These are phyloP conservation scores for Glyphotaelius pellucidus DNA, from an alignment of 2,888 invertebrate genomes.

Conservation along the genomic window DNA sequence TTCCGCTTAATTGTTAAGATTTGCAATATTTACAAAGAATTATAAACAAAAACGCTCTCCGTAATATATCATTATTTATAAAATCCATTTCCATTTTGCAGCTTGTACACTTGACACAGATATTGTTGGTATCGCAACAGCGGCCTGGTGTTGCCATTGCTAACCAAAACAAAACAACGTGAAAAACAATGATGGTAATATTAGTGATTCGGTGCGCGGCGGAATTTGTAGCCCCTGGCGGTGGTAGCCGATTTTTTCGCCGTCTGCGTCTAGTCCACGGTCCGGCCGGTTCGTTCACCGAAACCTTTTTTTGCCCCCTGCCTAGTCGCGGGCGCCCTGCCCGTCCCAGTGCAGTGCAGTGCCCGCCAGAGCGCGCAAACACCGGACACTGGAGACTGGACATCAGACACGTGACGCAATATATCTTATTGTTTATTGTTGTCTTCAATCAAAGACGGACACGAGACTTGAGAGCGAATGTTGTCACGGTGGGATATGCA, in stretches of 20 bases:
- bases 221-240: slow-evolving; percentile 49
- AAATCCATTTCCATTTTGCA: slow-evolving; percentile 18
- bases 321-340: slow-evolving; percentile 10
- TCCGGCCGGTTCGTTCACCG: slow-evolving; percentile 63
- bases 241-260: slow-evolving; percentile 57
- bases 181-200: slow-evolving; percentile 6
- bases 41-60: background rate
- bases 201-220: background rate
- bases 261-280: slow-evolving; percentile 62
- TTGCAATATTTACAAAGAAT: background rate
- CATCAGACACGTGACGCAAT: slow-evolving; percentile 29
- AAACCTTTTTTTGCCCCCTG: slow-evolving; percentile 58
- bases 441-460: slow-evolving; percentile 35
- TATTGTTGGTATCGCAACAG: background rate
- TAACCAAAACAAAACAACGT: slow-evolving; percentile 6
- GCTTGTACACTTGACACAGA: slow-evolving; percentile 22
- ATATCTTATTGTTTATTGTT: slow-evolving; percentile 43
- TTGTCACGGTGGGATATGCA: background rate
- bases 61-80: background rate
- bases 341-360: background rate
- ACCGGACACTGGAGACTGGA: background rate
- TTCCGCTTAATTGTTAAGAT: background rate
- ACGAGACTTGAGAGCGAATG: background rate
- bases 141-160: background rate
- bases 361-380: background rate